Base-by-base conservation (phyloP, 2,113 vertebrate genomes). In the Perccottus glenii region DNA sequence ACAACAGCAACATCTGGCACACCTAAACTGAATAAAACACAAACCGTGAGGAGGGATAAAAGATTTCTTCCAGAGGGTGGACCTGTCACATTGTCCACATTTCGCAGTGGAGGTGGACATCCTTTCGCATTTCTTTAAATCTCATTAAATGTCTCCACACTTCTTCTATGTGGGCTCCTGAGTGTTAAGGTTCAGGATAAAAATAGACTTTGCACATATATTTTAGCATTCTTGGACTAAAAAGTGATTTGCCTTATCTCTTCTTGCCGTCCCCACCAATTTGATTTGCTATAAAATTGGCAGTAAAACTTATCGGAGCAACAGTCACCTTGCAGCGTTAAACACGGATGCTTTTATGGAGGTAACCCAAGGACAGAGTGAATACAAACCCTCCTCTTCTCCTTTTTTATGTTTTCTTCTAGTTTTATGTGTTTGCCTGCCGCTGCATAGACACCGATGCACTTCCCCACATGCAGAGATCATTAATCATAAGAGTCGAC, bases 401-500 rank as follows among this genome's bases (percentile, higher is more conserved):
- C 15, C 8, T 16, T 66, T 65, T 80, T 70, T 68, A 68, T 64
- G 59, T 58, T 56, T 38, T 49, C 40, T 65, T 48, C 76, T 35
- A 70, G 57, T 84, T 75, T 73, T 70, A 16, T 49, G 33, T 49
- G 33, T 49, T 61, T 56, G 44, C 62, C 36, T 55, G 27, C 52
- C 2, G 38, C n/a, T 47, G 43, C 48, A 77, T 73, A 60, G 71
- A 71, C 40, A 83, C 48, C 43, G 14, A 50, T 64, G 19, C 33
- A 47, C 55, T 49, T 38, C 63, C 45, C 62, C 35, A 63, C 77
- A 82, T 9, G 57, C 76, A 16, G 70, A 72, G 60, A 63, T 80
- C 77, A 73, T 84, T 82, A 84, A 83, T 83, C 77, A 83, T 61
- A 66, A 70, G 69, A 74, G 76, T 56, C 47, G 67, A 53, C 72